Evolutionary conservation across 2,797 vertebrate genomes (phyloP).

Genomic region (Xenentodon cancila): DNA sequence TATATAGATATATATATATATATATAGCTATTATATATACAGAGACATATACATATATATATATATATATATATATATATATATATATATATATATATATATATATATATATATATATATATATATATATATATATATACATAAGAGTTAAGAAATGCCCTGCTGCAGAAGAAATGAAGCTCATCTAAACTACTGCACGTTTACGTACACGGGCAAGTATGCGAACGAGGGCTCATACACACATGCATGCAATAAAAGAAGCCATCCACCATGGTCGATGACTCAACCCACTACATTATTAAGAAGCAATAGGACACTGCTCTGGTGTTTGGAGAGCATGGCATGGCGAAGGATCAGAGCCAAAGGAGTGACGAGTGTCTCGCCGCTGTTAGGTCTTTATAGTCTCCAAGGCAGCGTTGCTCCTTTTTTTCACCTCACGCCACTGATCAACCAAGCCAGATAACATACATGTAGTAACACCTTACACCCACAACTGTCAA

Average conservation of each 20-base stretch:
- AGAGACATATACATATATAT: no score
- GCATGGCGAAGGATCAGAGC: slow-evolving; percentile 13
- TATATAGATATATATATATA: no score
- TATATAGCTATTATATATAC: no score
- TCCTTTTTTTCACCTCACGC: neutral
- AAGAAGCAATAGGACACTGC: slow-evolving; percentile 47
- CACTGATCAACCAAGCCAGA: slow-evolving; percentile 7
- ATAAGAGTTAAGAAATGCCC: slow-evolving; percentile 55
- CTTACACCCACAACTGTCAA: neutral
- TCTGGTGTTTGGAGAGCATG: slow-evolving; percentile 34
- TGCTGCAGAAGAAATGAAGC: slow-evolving; percentile 49
- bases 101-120: no score
- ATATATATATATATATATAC: no score
- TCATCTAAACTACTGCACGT: slow-evolving; percentile 49
- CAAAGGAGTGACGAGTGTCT: slow-evolving; percentile 22
- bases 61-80: no score
- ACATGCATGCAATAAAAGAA: slow-evolving; percentile 31
- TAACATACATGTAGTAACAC: neutral
- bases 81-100: no score
- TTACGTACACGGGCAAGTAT: slow-evolving; percentile 39
- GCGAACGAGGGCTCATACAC: slow-evolving; percentile 35
- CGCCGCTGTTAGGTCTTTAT: no score
- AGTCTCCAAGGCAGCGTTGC: neutral
- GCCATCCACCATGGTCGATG: slow-evolving; percentile 40
- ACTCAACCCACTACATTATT: slow-evolving; percentile 49